phyloP scores from a whole-genome alignment of 2,797 vertebrate species.

The Leptoclinus maculatus region DNA sequence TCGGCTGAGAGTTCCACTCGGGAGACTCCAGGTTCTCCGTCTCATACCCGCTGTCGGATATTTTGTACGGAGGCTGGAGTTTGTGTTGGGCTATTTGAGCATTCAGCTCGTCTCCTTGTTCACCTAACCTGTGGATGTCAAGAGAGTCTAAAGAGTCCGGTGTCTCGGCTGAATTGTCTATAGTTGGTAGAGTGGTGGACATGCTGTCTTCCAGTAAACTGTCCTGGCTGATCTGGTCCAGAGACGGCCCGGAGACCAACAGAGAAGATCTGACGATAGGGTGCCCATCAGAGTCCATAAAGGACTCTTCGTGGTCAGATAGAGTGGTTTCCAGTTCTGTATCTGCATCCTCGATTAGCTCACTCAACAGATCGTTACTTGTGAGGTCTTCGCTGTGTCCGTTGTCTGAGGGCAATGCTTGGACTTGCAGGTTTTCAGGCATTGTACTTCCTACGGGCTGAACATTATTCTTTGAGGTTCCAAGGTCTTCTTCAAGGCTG shows the following conservation, averaged over 20 bases:
- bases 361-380: slow-evolving; percentile 76
- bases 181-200: slow-evolving; percentile 82
- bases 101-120: slow-evolving; percentile 80
- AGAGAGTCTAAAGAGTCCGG: slow-evolving; percentile 95
- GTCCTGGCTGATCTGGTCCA: slow-evolving; percentile 93
- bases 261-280: slow-evolving; percentile 75
- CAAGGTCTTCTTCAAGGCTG: slow-evolving; percentile 67
- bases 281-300: slow-evolving; percentile 67
- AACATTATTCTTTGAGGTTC: slow-evolving; percentile 58
- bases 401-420: slow-evolving; percentile 55
- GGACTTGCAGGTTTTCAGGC: slow-evolving; percentile 52
- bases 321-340: slow-evolving; percentile 70
- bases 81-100: slow-evolving; percentile 82
- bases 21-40: slow-evolving; percentile 99
- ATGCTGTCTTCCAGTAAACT: slow-evolving; percentile 92
- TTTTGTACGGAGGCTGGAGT: slow-evolving; percentile 92
- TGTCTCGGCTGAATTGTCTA: slow-evolving; percentile 87
- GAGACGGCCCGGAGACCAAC: slow-evolving; percentile 84
- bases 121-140: slow-evolving; percentile 88
- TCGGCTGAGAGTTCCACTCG: slow-evolving; percentile 93
- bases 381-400: slow-evolving; percentile 73
- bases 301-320: slow-evolving; percentile 76
- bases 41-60: slow-evolving; percentile 98
- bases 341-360: slow-evolving; percentile 74
- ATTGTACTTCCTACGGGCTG: slow-evolving; percentile 47